phyloP scores from a whole-genome alignment of 2,113 vertebrate species.

The Hyperoodon ampullatus region DNA sequence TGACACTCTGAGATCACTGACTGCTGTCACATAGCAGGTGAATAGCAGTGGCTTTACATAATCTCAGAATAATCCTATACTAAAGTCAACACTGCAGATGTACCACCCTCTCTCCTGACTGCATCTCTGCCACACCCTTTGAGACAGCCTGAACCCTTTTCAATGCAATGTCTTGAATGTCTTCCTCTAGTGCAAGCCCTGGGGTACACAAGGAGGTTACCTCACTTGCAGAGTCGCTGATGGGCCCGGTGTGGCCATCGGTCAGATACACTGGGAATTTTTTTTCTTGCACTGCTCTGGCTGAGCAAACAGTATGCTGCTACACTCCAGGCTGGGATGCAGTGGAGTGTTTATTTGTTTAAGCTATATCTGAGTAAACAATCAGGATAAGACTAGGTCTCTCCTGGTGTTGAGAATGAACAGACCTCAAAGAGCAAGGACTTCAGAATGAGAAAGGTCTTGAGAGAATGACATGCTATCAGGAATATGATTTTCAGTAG shows the following conservation, averaged over 20 bases:
- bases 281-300: neutral
- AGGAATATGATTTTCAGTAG: neutral
- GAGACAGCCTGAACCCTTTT: neutral
- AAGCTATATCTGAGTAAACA: neutral
- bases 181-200: neutral
- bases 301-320: neutral
- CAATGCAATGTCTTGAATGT: neutral
- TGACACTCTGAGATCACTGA: neutral
- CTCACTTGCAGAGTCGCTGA: neutral
- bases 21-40: neutral
- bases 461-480: neutral
- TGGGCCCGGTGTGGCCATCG: fast-evolving
- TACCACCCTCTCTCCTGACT: neutral
- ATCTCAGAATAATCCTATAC: neutral
- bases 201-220: neutral
- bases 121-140: neutral
- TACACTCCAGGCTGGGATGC: neutral
- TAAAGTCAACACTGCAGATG: neutral
- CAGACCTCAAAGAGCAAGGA: neutral
- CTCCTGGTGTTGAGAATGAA: neutral
- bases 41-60: neutral
- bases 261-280: neutral
- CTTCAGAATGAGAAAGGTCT: neutral
- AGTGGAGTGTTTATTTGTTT: neutral
- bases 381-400: neutral